Evolutionary conservation across 2,888 invertebrate genomes (phyloP), one percentile per base, ranked within the genome.

Genomic region (Archips xylosteana): DNA sequence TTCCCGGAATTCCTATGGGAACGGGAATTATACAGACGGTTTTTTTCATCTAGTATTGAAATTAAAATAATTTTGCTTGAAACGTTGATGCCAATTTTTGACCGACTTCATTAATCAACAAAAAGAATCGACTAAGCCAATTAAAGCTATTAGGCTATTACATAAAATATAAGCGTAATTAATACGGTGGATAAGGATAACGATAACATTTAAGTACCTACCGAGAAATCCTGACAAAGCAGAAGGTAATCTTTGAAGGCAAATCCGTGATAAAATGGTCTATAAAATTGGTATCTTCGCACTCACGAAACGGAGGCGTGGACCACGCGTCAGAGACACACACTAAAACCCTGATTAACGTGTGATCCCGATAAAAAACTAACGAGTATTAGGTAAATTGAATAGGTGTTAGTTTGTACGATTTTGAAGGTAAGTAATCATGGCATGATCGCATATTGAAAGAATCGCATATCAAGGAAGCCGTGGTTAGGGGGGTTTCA

Each of bases 291-390:
- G 2, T 63, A 47, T 63, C 47, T 63, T 47, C 47, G 34, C 63
- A 65, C 65, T 39, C 65, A 65, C 65, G 64, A n/a, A 49, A 34
- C n/a, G 51, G 65, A 65, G 65, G 65, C 65, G 65, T 65, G 65
- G 49, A 51, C 65, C n/a, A 0, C 2, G 10, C 65, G 65, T 65
- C 51, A 62, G 6, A 6, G 51, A 36, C 51, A 51, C 49, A 36
- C 65, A 51, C 65, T n/a, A 34, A 57, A 57, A 32, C 60, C 13
- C 36, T 60, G 60, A n/a, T 39, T 60, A 39, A 15, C 15, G 51
- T n/a, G n/a, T 65, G 65, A 36, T 65, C 13, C 64, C n/a, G 64
- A 65, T 65, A 63, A 47, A n/a, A 8, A 63, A 47, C 47, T 32
- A 3, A 47, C 32, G 3, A 8, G 8, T 5, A 6, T n/a, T 15